Percentiles rank a stretch among this genome's conserved stretches.
phyloP scores from a whole-genome alignment of 1,140 invertebrate species.

The Apis florea region DNA sequence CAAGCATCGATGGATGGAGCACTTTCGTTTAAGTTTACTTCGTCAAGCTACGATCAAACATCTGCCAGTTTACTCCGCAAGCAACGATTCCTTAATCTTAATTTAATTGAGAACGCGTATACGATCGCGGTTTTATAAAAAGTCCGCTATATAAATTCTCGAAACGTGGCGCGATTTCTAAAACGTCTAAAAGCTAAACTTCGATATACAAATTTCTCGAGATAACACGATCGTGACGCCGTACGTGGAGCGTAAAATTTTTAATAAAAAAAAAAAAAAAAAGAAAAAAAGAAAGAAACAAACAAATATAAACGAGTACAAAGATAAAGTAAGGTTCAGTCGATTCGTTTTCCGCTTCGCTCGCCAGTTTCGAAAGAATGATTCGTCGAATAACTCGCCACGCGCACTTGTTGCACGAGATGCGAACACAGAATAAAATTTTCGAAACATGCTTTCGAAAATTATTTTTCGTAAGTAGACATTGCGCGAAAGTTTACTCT shows the following conservation, averaged over 20 bases:
- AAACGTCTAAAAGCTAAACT: constrained; percentile 6
- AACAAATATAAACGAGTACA: background rate
- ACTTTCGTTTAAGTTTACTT: background rate
- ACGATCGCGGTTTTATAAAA: background rate
- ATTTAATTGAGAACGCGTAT: constrained; percentile 6
- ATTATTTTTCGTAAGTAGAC: too few species aligned
- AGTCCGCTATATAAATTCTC: background rate
- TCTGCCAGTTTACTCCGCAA: background rate
- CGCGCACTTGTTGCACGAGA: background rate
- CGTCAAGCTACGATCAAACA: background rate
- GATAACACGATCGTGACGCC: background rate
- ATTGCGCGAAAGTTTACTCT: background rate
- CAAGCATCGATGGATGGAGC: constrained; percentile 21
- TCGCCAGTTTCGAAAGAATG: background rate
- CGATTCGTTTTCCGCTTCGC: background rate
- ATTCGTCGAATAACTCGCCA: background rate
- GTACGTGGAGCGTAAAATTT: background rate
- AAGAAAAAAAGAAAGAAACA: background rate
- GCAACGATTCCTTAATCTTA: constrained; percentile 3
- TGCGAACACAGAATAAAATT: too few species aligned
- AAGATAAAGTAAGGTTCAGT: background rate
- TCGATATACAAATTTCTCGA: background rate
- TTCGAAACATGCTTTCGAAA: too few species aligned
- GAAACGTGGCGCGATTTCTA: background rate
- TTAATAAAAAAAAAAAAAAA: background rate